These are phyloP conservation scores for Aphelinus certus DNA, from an alignment of 1,140 invertebrate species.

Conservation along the genomic window DNA sequence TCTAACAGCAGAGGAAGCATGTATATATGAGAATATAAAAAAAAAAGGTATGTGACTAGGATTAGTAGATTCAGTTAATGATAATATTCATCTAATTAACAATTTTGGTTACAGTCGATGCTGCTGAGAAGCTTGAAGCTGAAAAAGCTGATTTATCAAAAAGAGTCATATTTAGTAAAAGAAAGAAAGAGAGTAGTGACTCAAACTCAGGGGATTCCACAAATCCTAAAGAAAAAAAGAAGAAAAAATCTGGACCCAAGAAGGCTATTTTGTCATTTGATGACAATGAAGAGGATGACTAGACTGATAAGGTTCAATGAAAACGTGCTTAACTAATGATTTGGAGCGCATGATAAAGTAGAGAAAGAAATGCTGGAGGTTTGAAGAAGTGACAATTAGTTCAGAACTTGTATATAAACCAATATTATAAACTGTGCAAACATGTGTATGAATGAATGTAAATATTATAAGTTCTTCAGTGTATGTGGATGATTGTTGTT, in stretches of 20 bases:
- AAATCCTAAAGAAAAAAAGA: slow-evolving; percentile 41
- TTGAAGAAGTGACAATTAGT: no score
- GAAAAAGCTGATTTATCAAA: slow-evolving; percentile 67
- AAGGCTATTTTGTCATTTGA: slow-evolving; percentile 66
- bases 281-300: slow-evolving; percentile 63
- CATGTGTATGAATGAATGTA: no score
- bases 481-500: no score
- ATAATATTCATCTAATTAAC: background rate
- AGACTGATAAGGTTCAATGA: no score
- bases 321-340: no score
- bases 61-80: background rate
- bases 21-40: slow-evolving; percentile 62
- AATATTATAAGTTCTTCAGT: no score
- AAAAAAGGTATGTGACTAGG: slow-evolving; percentile 57
- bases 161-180: slow-evolving; percentile 66
- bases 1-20: slow-evolving; percentile 81
- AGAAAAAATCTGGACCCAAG: slow-evolving; percentile 60
- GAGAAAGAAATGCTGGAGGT: no score
- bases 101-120: slow-evolving; percentile 62
- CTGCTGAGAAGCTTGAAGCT: slow-evolving; percentile 38
- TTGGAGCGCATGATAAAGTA: no score
- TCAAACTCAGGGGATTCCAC: slow-evolving; percentile 16
- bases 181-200: slow-evolving; percentile 50
- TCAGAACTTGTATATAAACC: no score
- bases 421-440: no score